A percentile compares a stretch with the other conserved stretches of the same genome.
Conservation (phyloP, 2,888 invertebrate genomes). For the Hyalella azteca region DNA sequence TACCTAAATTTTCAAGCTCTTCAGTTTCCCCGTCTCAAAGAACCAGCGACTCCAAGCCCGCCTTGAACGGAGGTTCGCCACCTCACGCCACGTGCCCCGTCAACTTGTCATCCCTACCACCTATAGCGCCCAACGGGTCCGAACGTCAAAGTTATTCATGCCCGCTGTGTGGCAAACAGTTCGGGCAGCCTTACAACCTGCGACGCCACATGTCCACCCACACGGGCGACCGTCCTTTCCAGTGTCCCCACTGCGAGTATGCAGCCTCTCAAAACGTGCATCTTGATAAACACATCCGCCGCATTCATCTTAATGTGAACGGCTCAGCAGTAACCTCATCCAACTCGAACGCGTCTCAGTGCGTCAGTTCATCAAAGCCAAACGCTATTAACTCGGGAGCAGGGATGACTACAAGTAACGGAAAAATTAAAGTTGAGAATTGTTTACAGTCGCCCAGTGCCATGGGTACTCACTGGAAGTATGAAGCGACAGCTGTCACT, state of each 20-base stretch:
- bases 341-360: not conserved
- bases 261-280: slow-evolving; percentile 57
- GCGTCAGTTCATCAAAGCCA: not conserved
- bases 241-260: slow-evolving; percentile 58
- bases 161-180: slow-evolving; percentile 57
- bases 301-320: slow-evolving; percentile 51
- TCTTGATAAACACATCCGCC: slow-evolving; percentile 56
- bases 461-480: slow-evolving; percentile 6
- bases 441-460: not conserved
- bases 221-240: slow-evolving; percentile 56
- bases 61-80: not conserved
- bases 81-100: not conserved
- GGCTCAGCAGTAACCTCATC: not conserved
- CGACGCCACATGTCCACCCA: slow-evolving; percentile 57
- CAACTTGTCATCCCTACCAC: not conserved
- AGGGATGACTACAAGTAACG: not conserved
- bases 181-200: slow-evolving; percentile 56
- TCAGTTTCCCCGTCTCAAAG: not conserved
- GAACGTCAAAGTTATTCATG: slow-evolving; percentile 47
- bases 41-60: not conserved
- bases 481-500: slow-evolving; percentile 6
- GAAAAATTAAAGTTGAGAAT: slow-evolving; percentile 6
- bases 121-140: not conserved
- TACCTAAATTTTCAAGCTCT: not conserved
- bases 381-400: not conserved